These are phyloP conservation scores for Epinephelus lanceolatus DNA, from an alignment of 2,113 vertebrate species.

Conservation along the genomic window DNA sequence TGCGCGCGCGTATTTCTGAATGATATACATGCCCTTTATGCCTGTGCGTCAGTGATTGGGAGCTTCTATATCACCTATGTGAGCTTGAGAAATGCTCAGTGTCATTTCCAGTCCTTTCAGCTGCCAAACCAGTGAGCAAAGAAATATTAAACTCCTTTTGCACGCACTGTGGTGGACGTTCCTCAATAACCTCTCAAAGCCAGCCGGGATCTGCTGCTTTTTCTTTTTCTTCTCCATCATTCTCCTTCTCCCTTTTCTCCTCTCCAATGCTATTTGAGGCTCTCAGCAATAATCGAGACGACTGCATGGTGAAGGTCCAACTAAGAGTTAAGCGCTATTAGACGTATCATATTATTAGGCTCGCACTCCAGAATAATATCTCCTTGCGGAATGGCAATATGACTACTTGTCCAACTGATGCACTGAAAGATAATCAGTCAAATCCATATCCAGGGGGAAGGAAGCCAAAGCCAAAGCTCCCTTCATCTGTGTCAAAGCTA, in stretches of 20 bases:
- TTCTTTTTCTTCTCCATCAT: slow-evolving; percentile 39
- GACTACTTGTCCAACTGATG: slow-evolving; percentile 73
- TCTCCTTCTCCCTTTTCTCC: slow-evolving; percentile 34
- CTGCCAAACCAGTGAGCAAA: slow-evolving; percentile 64
- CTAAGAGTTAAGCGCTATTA: slow-evolving; percentile 67
- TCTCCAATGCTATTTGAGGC: slow-evolving; percentile 53
- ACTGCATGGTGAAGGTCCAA: slow-evolving; percentile 62
- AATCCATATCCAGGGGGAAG: slow-evolving; percentile 70
- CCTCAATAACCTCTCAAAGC: slow-evolving; percentile 66
- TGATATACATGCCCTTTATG: slow-evolving; percentile 33
- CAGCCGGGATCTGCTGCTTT: slow-evolving; percentile 47
- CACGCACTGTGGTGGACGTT: slow-evolving; percentile 63
- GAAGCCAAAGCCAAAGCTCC: slow-evolving; percentile 69
- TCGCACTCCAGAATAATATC: slow-evolving; percentile 66
- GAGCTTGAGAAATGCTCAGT: slow-evolving; percentile 69
- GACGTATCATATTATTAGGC: slow-evolving; percentile 76
- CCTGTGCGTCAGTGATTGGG: background rate
- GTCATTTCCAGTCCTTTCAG: slow-evolving; percentile 67
- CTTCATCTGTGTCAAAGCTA: slow-evolving; percentile 69
- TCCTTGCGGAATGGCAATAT: slow-evolving; percentile 67
- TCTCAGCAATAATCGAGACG: slow-evolving; percentile 53
- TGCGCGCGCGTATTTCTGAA: background rate
- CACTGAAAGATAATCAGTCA: slow-evolving; percentile 78
- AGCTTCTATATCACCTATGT: slow-evolving; percentile 61
- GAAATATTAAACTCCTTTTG: slow-evolving; percentile 62